phyloP scores from a whole-genome alignment of 64 coral and sea anemone genomes.

The Actinia tenebrosa region DNA sequence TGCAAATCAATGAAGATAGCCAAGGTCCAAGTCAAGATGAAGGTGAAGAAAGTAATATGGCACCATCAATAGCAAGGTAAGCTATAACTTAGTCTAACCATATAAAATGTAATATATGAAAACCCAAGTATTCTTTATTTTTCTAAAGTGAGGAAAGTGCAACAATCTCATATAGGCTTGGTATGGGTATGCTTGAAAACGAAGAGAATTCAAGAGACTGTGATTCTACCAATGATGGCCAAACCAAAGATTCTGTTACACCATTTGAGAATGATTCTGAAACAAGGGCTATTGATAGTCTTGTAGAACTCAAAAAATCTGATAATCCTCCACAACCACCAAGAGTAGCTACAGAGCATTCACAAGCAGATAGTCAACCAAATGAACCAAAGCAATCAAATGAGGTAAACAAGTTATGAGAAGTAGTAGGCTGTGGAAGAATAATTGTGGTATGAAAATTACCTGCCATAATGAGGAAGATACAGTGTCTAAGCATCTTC shows the following conservation, averaged over 20 bases:
- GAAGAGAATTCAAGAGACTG: constrained; percentile 72
- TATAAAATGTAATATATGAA: too few species aligned
- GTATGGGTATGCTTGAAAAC: constrained; percentile 80
- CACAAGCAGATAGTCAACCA: not conserved
- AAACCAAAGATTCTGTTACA: not conserved
- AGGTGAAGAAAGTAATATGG: constrained; percentile 79
- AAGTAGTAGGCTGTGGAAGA: too few species aligned
- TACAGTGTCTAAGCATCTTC: not conserved
- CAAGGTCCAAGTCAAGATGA: constrained; percentile 48
- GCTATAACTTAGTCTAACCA: too few species aligned
- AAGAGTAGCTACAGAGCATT: not conserved
- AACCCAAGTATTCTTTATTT: not conserved
- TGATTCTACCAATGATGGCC: constrained; percentile 52
- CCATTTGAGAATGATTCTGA: not conserved
- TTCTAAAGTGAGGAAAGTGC: constrained; percentile 82
- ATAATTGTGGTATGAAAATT: not conserved
- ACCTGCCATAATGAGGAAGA: too few species aligned
- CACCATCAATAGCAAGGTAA: constrained; percentile 72
- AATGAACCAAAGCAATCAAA: not conserved
- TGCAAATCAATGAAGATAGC: constrained; percentile 37
- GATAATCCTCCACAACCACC: not conserved
- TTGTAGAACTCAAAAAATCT: not conserved
- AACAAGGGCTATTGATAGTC: not conserved
- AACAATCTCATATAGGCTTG: constrained; percentile 77
- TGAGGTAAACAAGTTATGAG: not conserved